Base-by-base conservation (phyloP, 2,113 vertebrate genomes). In the Carassius carassius region DNA sequence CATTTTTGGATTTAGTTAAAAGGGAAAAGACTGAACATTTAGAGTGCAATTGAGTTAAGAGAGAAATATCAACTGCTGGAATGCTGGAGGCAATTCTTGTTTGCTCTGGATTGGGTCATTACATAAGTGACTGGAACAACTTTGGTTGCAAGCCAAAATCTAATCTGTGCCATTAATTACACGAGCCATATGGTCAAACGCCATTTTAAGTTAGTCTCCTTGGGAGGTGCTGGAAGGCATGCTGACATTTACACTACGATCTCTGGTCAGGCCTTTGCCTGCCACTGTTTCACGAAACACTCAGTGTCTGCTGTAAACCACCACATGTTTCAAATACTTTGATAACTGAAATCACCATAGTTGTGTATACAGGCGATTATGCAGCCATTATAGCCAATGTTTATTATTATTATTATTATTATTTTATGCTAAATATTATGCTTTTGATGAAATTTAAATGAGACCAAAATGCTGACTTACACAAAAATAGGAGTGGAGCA, bases 131-230 rank as follows among this genome's bases (percentile, higher is more conserved):
- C 91, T 91, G 90, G 85, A 91, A 86, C 89, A 91, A 91, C 81
- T 82, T 90, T 87, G 92, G 91, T 81, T 86, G 73, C 14, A 65
- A 92, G 93, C 93, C 94, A 95, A 92, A 93, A 91, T 91, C 88
- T 94, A 94, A 94, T 92, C 88, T 90, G 70, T 82, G 85, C 91
- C 89, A 95, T 95, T 94, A 94, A 94, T 94, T 94, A 95, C 88
- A 86, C 83, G 88, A 91, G 91, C 94, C 94, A 94, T 94, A 94
- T 94, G 94, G 94, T 94, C 92, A 93, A 81, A 91, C 90, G 92
- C 91, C 94, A 90, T 93, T 92, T 94, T 89, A 90, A 90, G 88
- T 94, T 92, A 90, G 89, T 86, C 84, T 92, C 88, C 91, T 92
- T 81, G 89, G 90, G 91, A 94, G 92, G 90, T 90, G 90, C 91